phyloP scores from a whole-genome alignment of 2,797 vertebrate species.

The Chelmon rostratus region DNA sequence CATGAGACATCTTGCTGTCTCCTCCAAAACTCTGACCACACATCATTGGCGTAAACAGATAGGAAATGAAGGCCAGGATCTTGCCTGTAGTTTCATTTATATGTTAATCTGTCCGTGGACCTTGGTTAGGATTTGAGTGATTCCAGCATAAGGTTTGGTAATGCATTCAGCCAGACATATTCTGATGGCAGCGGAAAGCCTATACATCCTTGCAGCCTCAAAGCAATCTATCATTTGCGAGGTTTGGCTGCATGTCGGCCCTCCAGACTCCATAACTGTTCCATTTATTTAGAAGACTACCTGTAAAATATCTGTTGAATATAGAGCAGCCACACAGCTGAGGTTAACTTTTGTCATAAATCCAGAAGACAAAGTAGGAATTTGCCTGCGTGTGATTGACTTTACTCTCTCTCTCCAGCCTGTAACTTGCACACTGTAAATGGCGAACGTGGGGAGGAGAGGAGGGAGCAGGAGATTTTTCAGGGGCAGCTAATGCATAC shows the following conservation, averaged over 20 bases:
- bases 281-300: conserved; percentile 64
- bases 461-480: conserved; percentile 47
- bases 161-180: conserved; percentile 69
- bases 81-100: conserved; percentile 79
- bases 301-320: conserved; percentile 68
- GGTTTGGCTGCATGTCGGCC: conserved; percentile 53
- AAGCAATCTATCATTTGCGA: conserved; percentile 67
- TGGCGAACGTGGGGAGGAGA: conserved; percentile 40
- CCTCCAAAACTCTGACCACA: conserved; percentile 44
- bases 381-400: conserved; percentile 44
- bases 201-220: conserved; percentile 58
- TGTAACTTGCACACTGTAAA: conserved; percentile 43
- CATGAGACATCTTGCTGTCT: conserved; percentile 21
- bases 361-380: conserved; percentile 61
- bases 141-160: conserved; percentile 64
- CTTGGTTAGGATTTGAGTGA: conserved; percentile 71
- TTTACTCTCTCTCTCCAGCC: conserved; percentile 42
- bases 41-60: conserved; percentile 49
- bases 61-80: conserved; percentile 66
- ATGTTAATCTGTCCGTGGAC: conserved; percentile 79
- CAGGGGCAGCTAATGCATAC: conserved; percentile 53
- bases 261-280: conserved; percentile 62
- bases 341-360: conserved; percentile 62
- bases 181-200: conserved; percentile 56
- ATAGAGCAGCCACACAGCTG: conserved; percentile 40